Evolutionary conservation across 2,797 vertebrate genomes (phyloP).

Genomic region (Gymnopithys bicolor): DNA sequence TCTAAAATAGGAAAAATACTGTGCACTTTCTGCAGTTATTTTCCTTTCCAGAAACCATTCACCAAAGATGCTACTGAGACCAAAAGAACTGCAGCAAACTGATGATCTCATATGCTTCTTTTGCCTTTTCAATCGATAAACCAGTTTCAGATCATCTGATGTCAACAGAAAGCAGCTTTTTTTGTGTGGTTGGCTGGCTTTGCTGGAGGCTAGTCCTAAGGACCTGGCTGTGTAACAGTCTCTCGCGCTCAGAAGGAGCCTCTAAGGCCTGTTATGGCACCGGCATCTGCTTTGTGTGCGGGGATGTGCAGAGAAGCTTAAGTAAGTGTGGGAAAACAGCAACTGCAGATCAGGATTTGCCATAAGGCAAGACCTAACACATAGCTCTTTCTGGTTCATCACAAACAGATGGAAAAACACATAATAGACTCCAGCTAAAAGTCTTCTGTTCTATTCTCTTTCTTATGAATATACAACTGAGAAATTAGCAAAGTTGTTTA

Average conservation of each 20-base stretch:
- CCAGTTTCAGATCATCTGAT: slow-evolving; percentile 61
- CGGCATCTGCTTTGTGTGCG: slow-evolving; percentile 76
- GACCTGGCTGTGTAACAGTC: slow-evolving; percentile 54
- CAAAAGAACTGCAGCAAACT: neutral
- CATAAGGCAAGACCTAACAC: slow-evolving; percentile 82
- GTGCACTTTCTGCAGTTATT: neutral
- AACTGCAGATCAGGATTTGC: slow-evolving; percentile 79
- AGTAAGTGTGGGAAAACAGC: slow-evolving; percentile 83
- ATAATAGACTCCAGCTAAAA: slow-evolving; percentile 76
- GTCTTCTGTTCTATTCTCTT: slow-evolving; percentile 72
- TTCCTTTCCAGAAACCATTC: neutral
- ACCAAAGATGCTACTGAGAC: neutral
- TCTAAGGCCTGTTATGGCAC: slow-evolving; percentile 68
- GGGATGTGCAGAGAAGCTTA: slow-evolving; percentile 78
- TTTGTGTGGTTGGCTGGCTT: slow-evolving; percentile 70
- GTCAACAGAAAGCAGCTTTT: slow-evolving; percentile 63
- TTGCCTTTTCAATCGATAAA: slow-evolving; percentile 47
- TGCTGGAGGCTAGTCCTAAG: slow-evolving; percentile 74
- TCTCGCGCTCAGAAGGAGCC: slow-evolving; percentile 63
- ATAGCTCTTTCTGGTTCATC: slow-evolving; percentile 77
- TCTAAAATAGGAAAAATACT: neutral
- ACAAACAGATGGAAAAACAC: slow-evolving; percentile 81
- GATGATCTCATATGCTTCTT: neutral
- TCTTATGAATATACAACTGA: slow-evolving; percentile 55
- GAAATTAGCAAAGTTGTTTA: slow-evolving; percentile 70